These are phyloP conservation scores for Amphilophus citrinellus DNA, from an alignment of 2,113 vertebrate genomes.

Conservation along the genomic window DNA sequence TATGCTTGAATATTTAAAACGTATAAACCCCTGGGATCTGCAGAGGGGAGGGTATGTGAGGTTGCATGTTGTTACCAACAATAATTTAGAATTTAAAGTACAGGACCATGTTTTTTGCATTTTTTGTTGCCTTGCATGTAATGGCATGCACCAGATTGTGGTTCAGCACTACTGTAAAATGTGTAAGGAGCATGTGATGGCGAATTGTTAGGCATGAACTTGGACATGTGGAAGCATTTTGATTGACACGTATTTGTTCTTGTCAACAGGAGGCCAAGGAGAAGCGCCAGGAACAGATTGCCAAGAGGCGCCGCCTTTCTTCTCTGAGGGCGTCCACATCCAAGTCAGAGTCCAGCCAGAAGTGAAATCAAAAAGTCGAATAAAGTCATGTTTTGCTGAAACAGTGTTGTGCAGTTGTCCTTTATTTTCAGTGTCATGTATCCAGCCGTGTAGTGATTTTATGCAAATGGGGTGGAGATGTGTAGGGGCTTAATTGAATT, in stretches of 20 bases:
- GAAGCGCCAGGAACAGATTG: constrained; percentile 97
- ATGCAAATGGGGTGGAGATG: neutral
- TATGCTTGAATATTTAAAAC: neutral
- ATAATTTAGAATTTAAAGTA: neutral
- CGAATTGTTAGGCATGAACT: neutral
- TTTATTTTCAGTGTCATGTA: neutral
- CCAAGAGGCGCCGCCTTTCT: constrained; percentile 96
- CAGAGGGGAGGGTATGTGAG: too few species aligned
- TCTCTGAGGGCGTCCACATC: constrained; percentile 97
- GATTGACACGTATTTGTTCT: neutral
- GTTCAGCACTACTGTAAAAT: neutral
- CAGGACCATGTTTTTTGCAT: too few species aligned
- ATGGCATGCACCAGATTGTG: neutral
- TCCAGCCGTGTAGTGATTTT: neutral
- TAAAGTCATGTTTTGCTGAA: constrained; percentile 83
- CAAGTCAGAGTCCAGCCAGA: constrained; percentile 98
- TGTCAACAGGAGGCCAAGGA: constrained; percentile 94
- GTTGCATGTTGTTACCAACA: neutral
- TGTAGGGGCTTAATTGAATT: neutral
- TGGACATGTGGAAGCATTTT: neutral
- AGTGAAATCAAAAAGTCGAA: constrained; percentile 84
- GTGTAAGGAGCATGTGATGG: neutral
- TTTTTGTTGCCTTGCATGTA: neutral
- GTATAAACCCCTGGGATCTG: too few species aligned
- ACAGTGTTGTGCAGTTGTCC: neutral